A percentile compares a stretch with the other conserved stretches of the same genome.
Conservation (phyloP, 2,113 vertebrate genomes). For the Mesoclemmys tuberculata region DNA sequence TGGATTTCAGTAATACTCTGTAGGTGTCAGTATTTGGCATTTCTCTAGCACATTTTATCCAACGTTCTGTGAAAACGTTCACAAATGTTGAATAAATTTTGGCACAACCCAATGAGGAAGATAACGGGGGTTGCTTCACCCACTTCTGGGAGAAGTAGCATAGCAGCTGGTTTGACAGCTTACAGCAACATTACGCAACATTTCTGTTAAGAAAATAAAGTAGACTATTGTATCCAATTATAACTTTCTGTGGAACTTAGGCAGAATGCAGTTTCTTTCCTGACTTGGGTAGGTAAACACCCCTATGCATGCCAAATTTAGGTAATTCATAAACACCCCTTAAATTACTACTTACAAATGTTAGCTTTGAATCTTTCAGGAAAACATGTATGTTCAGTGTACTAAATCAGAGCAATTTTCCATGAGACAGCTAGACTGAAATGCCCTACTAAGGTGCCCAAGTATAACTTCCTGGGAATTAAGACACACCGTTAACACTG, state of each 20-base stretch:
- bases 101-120: neutral
- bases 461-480: neutral
- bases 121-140: neutral
- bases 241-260: neutral
- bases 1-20: neutral
- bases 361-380: neutral
- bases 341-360: neutral
- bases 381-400: neutral
- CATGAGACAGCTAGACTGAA: neutral
- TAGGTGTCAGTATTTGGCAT: neutral
- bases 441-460: neutral
- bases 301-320: neutral
- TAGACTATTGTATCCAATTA: neutral
- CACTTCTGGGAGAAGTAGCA: constrained; percentile 12
- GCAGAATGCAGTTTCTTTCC: neutral
- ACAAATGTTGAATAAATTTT: neutral
- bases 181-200: neutral
- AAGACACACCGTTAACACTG: neutral
- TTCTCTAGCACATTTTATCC: neutral
- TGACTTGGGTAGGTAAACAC: neutral
- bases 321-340: neutral
- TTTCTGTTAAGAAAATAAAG: neutral
- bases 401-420: neutral
- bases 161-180: neutral
- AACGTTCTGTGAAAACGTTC: neutral